Percentiles rank a stretch among this genome's conserved stretches.
Evolutionary conservation across 2,888 invertebrate species (phyloP).

Genomic region (Apeira syringaria): DNA sequence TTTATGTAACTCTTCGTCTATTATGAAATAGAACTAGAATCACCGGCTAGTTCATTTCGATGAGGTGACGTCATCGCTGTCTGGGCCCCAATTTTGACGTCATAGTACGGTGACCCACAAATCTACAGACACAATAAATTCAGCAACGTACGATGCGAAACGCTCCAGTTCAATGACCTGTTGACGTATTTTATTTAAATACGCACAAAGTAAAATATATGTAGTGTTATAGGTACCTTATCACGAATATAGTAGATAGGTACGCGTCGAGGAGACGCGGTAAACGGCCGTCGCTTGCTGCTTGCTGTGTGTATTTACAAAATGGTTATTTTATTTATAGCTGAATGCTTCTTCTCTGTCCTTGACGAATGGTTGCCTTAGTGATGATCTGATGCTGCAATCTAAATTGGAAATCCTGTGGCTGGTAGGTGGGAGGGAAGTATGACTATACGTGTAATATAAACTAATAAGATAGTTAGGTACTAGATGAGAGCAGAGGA

Average conservation of each 20-base stretch:
- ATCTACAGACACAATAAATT: constrained; percentile 83
- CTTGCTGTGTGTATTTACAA: constrained; percentile 52
- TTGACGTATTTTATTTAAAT: constrained; percentile 81
- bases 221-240: constrained; percentile 52
- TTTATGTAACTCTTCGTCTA: constrained; percentile 53
- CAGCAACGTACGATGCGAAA: constrained; percentile 74
- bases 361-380: constrained; percentile 49
- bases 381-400: constrained; percentile 46
- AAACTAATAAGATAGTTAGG: no score
- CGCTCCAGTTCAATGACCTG: constrained; percentile 75
- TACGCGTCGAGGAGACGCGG: constrained; percentile 52
- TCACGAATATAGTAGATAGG: constrained; percentile 78
- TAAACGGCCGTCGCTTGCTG: constrained; percentile 62
- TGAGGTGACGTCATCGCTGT: constrained; percentile 71
- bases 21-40: constrained; percentile 71
- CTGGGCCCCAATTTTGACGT: constrained; percentile 75
- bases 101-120: constrained; percentile 80
- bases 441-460: no score
- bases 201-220: constrained; percentile 67
- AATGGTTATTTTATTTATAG: constrained; percentile 78
- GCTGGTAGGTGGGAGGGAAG: constrained; percentile 5
- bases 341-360: no score
- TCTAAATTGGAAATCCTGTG: constrained; percentile 55
- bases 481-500: no score
- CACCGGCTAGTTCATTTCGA: constrained; percentile 67